These are phyloP conservation scores for Eupithecia tripunctaria DNA, from an alignment of 2,888 invertebrate species.

Conservation along the genomic window DNA sequence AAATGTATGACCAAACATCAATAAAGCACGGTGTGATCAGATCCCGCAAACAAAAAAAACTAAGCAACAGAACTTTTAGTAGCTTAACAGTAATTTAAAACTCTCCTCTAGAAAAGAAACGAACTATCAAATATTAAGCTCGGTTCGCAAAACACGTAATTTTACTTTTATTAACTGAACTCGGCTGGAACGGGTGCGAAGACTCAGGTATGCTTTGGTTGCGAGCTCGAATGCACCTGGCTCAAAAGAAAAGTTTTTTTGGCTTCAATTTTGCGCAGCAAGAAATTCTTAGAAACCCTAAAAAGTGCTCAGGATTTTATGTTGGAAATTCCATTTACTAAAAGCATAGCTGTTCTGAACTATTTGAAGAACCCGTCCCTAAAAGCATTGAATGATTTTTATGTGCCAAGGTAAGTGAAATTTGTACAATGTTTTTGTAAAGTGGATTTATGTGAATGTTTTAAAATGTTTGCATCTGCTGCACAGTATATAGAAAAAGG, in stretches of 20 bases:
- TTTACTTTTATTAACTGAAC: conserved; percentile 8
- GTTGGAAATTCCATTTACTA: conserved; percentile 19
- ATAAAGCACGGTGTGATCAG: no score
- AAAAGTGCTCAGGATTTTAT: conserved; percentile 14
- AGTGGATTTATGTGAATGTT: not conserved
- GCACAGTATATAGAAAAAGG: not conserved
- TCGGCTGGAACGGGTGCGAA: conserved; percentile 9
- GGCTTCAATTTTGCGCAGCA: conserved; percentile 17
- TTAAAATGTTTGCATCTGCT: not conserved
- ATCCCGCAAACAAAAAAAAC: no score
- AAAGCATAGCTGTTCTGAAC: conserved; percentile 12
- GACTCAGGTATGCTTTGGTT: conserved; percentile 13
- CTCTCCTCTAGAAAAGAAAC: not conserved
- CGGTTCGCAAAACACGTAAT: not conserved
- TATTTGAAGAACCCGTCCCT: not conserved
- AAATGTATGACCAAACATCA: not conserved
- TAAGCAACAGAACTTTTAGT: not conserved
- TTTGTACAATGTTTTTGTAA: conserved; percentile 3
- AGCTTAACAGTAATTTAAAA: not conserved
- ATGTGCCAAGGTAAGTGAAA: not conserved
- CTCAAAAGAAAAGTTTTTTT: conserved; percentile 27
- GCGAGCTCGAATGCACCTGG: conserved; percentile 16
- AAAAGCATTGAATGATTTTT: conserved; percentile 10
- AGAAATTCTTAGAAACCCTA: conserved; percentile 23
- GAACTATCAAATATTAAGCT: not conserved